phyloP scores from a whole-genome alignment of 92 coral and sea anemone genomes.

The Epizoanthus scotinus region DNA sequence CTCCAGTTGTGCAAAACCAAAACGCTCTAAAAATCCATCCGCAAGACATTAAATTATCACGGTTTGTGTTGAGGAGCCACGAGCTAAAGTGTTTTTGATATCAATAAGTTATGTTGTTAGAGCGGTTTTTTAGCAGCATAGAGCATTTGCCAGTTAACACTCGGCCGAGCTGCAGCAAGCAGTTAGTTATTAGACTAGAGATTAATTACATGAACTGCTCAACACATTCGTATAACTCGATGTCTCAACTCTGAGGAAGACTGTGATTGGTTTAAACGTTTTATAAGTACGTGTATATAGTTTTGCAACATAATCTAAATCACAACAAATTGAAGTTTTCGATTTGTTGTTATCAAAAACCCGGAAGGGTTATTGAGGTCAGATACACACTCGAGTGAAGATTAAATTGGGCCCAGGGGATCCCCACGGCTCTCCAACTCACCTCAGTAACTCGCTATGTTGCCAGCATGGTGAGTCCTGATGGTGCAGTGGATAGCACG shows the following conservation, averaged over 20 bases:
- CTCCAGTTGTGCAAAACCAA: background rate
- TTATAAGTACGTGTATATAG: background rate
- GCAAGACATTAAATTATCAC: background rate
- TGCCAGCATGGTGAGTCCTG: no score
- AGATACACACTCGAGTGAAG: no score
- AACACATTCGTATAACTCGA: background rate
- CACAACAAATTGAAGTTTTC: no score
- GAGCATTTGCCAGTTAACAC: background rate
- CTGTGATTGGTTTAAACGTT: background rate
- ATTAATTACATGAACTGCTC: background rate
- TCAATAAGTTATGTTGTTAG: conserved; percentile 6
- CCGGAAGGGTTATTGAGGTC: no score
- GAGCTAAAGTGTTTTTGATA: background rate
- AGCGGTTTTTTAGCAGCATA: background rate
- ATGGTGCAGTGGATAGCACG: no score
- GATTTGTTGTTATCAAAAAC: no score
- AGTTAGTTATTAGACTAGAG: background rate
- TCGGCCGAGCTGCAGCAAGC: no score
- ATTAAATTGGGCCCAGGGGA: no score
- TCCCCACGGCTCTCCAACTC: no score
- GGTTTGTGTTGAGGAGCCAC: background rate
- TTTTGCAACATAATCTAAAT: background rate
- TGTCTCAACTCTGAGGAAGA: background rate
- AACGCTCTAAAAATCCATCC: background rate
- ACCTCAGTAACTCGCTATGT: no score